Evolutionary conservation across 2,113 vertebrate species (phyloP).

Genomic region (Psittacula cyanocephala): DNA sequence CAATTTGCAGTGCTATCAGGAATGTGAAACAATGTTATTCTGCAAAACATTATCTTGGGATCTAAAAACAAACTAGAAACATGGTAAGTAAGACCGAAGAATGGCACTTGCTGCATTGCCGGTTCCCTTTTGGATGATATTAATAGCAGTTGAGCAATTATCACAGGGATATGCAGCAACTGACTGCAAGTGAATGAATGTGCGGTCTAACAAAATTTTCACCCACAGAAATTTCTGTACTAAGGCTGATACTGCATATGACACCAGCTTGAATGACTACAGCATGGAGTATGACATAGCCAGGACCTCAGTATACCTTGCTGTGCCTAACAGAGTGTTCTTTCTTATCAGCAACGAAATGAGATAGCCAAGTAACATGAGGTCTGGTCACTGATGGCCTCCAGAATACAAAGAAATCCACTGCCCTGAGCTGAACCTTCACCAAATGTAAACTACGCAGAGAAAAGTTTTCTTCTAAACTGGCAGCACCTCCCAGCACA

Average conservation of each 20-base stretch:
- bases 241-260: background rate
- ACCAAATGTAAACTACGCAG: background rate
- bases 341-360: background rate
- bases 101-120: background rate
- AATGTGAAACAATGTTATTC: background rate
- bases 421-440: background rate
- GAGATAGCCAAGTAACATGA: background rate
- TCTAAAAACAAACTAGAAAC: background rate
- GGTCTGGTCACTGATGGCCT: background rate
- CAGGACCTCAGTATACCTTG: background rate
- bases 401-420: background rate
- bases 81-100: background rate
- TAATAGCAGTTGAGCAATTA: conserved; percentile 31
- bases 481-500: background rate
- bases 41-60: background rate
- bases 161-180: background rate
- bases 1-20: background rate
- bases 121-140: background rate
- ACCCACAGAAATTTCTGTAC: background rate
- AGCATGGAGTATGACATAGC: background rate
- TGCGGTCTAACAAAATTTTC: background rate
- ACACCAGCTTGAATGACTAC: background rate
- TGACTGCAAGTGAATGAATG: background rate
- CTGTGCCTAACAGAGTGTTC: background rate
- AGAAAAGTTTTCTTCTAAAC: background rate